phyloP scores from a whole-genome alignment of 2,888 invertebrate species.

The Criorhina ranunculi region DNA sequence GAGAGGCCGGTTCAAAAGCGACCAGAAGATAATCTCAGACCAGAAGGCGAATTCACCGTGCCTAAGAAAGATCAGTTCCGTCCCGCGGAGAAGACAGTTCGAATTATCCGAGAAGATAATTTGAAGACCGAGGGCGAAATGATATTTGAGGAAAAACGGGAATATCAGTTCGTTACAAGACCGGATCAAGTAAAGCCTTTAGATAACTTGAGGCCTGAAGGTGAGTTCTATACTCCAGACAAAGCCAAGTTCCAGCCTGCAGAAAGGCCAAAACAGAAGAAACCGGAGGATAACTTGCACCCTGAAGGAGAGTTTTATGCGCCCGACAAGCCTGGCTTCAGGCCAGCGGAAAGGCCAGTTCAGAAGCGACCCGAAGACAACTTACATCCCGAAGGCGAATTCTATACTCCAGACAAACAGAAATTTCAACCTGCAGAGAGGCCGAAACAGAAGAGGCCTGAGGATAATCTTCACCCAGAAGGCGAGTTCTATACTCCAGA shows the following conservation, averaged over 20 bases:
- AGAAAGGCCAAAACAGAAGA: constrained; percentile 84
- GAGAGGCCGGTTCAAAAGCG: constrained; percentile 84
- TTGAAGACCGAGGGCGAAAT: constrained; percentile 86
- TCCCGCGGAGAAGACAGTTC: constrained; percentile 84
- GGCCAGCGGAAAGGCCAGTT: constrained; percentile 84
- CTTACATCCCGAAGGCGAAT: constrained; percentile 86
- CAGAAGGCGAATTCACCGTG: constrained; percentile 86
- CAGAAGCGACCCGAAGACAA: constrained; percentile 86
- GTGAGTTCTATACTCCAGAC: constrained; percentile 84
- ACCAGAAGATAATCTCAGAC: constrained; percentile 85
- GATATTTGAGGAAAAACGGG: constrained; percentile 83
- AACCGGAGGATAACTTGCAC: constrained; percentile 86
- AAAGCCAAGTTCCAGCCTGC: constrained; percentile 84
- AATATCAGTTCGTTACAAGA: constrained; percentile 83
- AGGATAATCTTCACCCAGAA: constrained; percentile 86
- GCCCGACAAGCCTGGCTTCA: constrained; percentile 82
- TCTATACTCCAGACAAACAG: constrained; percentile 85
- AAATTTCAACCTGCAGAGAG: constrained; percentile 84
- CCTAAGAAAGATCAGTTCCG: constrained; percentile 81
- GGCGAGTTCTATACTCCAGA: constrained; percentile 86
- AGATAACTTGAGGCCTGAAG: constrained; percentile 85
- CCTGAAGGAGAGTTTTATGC: constrained; percentile 86
- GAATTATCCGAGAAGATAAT: constrained; percentile 83
- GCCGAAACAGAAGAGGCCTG: constrained; percentile 84
- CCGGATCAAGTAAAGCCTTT: constrained; percentile 85